phyloP scores from a whole-genome alignment of 2,888 invertebrate genomes.

The Cheilosia variabilis region DNA sequence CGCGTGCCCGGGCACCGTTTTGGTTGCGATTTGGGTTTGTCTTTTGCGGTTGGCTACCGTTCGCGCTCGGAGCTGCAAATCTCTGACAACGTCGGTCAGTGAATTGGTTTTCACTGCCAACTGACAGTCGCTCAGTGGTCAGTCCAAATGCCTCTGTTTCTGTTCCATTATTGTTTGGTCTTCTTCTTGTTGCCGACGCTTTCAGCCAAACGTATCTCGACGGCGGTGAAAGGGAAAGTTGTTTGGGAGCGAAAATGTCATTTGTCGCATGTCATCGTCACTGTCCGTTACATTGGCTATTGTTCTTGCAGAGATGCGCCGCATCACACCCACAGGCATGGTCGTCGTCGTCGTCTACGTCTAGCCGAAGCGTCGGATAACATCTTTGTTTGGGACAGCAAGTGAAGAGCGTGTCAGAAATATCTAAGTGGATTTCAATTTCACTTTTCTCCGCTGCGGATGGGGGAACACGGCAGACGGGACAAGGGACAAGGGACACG shows the following conservation, averaged over 20 bases:
- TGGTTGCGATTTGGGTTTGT: not conserved
- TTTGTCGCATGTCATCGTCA: constrained; percentile 34
- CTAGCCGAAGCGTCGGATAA: constrained; percentile 20
- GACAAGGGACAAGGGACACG: constrained; percentile 14
- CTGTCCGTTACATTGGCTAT: constrained; percentile 20
- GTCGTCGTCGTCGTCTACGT: not conserved
- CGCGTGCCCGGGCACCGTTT: constrained; percentile 48
- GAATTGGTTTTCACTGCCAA: not conserved
- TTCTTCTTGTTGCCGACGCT: not conserved
- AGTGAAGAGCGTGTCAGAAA: constrained; percentile 53
- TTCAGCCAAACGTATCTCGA: not conserved
- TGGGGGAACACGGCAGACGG: not conserved
- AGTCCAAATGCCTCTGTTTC: constrained; percentile 10
- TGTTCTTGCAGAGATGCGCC: constrained; percentile 19
- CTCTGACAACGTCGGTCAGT: no score
- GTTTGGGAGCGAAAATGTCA: constrained; percentile 15
- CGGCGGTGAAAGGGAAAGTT: constrained; percentile 49
- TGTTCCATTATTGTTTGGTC: not conserved
- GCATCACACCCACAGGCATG: not conserved
- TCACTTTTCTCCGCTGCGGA: constrained; percentile 32
- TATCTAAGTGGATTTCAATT: constrained; percentile 52
- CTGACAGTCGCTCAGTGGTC: constrained; percentile 46
- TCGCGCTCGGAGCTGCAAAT: constrained; percentile 28
- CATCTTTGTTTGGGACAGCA: constrained; percentile 27
- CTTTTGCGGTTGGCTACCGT: constrained; percentile 45